Conservation (phyloP, 2,797 vertebrate genomes). For the Malurus splendens region DNA sequence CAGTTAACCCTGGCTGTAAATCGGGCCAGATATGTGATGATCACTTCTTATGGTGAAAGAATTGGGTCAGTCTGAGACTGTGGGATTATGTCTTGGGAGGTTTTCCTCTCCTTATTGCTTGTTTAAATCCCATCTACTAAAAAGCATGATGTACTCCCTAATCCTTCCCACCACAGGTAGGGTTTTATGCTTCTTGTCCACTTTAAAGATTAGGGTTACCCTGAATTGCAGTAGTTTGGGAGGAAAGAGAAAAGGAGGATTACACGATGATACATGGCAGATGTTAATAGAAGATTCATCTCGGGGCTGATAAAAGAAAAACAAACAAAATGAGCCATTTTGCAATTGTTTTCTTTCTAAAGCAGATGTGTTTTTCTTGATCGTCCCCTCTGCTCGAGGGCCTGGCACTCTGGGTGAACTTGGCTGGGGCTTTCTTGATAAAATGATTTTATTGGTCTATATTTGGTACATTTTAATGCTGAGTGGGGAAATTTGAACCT, state of each 20-base stretch:
- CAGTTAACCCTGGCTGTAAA: background rate
- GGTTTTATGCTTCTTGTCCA: constrained; percentile 73
- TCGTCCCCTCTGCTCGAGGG: background rate
- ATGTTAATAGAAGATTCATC: constrained; percentile 64
- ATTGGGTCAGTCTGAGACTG: constrained; percentile 74
- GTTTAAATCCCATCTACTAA: constrained; percentile 70
- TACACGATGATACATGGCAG: constrained; percentile 61
- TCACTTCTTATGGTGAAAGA: constrained; percentile 56
- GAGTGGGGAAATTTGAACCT: background rate
- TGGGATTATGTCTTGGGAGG: constrained; percentile 77
- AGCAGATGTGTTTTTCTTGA: constrained; percentile 17
- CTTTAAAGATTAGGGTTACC: constrained; percentile 78
- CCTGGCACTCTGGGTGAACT: background rate
- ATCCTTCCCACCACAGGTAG: constrained; percentile 75
- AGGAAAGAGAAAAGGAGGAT: constrained; percentile 65
- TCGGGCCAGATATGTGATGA: constrained; percentile 8
- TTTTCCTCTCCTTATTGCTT: constrained; percentile 70
- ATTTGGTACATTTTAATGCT: background rate
- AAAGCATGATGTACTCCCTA: constrained; percentile 66
- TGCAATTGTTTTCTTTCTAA: constrained; percentile 27
- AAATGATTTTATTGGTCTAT: background rate
- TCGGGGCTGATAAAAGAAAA: constrained; percentile 49
- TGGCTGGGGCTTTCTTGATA: background rate
- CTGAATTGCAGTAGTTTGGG: constrained; percentile 54
- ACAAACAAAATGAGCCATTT: constrained; percentile 56